These are phyloP conservation scores for Drosophila sp. DNA, from an alignment of 1,140 invertebrate genomes.

Conservation along the genomic window DNA sequence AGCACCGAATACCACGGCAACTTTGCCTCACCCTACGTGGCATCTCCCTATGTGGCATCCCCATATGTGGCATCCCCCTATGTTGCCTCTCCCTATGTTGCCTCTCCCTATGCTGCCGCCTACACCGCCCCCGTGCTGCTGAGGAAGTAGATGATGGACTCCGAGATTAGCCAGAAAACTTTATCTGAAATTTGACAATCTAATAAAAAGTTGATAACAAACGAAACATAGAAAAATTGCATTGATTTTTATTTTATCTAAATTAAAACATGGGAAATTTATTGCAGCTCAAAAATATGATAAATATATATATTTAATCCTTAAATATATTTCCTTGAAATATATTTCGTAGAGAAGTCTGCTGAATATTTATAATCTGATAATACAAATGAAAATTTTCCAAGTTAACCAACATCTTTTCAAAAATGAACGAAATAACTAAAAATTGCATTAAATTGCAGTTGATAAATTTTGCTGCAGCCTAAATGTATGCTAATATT, in stretches of 20 bases:
- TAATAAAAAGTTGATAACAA: slow-evolving; percentile 15
- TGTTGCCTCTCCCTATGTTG: slow-evolving; percentile 64
- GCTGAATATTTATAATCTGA: too few species aligned
- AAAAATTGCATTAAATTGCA: neutral
- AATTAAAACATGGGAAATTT: neutral
- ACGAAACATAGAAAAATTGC: neutral
- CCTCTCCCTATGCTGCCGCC: slow-evolving; percentile 69
- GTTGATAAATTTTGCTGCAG: neutral
- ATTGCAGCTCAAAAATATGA: too few species aligned
- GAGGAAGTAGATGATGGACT: slow-evolving; percentile 58
- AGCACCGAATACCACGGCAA: slow-evolving; percentile 50
- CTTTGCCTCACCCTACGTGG: slow-evolving; percentile 50
- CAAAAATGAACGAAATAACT: neutral
- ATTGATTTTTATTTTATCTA: neutral
- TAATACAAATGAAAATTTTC: too few species aligned
- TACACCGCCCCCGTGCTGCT: slow-evolving; percentile 71
- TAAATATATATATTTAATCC: too few species aligned
- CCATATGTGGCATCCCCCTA: slow-evolving; percentile 71
- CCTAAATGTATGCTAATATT: slow-evolving; percentile 4
- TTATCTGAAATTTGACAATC: slow-evolving; percentile 14
- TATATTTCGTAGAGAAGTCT: too few species aligned
- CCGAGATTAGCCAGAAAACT: neutral
- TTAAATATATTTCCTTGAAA: too few species aligned
- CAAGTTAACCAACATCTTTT: too few species aligned
- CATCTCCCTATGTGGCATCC: slow-evolving; percentile 54